A percentile compares a stretch with the other conserved stretches of the same genome.
Conservation (phyloP, 2,797 vertebrate genomes). For the Crenichthys baileyi region DNA sequence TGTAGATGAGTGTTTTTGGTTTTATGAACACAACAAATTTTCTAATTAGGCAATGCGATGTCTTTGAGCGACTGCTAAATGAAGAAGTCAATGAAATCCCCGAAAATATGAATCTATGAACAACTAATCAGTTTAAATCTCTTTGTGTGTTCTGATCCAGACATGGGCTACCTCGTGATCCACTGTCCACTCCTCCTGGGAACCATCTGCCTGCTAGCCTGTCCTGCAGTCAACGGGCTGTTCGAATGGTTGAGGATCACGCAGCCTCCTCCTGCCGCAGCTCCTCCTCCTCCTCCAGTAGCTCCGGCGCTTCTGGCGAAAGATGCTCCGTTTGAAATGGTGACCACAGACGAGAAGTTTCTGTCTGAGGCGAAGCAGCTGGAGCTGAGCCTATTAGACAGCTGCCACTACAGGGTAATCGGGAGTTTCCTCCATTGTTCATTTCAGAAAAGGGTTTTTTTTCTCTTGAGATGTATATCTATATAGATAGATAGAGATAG, state of each 20-base stretch:
- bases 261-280: constrained; percentile 13
- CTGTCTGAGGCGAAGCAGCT: constrained; percentile 71
- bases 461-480: too few species aligned
- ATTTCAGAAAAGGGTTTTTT: not conserved
- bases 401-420: constrained; percentile 72
- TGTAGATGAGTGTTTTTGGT: not conserved
- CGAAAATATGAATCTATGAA: not conserved
- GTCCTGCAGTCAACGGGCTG: constrained; percentile 58
- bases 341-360: constrained; percentile 71
- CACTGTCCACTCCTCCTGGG: constrained; percentile 37
- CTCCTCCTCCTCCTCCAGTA: constrained; percentile 14
- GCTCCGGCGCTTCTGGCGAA: constrained; percentile 38
- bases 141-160: constrained; percentile 18
- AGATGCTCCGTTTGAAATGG: constrained; percentile 78
- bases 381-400: constrained; percentile 73
- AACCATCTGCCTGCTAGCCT: constrained; percentile 50
- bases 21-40: not conserved
- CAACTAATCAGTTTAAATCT: not conserved
- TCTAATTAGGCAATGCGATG: not conserved
- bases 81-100: not conserved
- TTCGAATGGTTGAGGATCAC: constrained; percentile 80
- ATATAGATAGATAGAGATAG: too few species aligned
- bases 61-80: not conserved
- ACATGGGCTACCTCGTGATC: constrained; percentile 49
- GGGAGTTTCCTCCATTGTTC: not conserved